phyloP scores from a whole-genome alignment of 2,113 vertebrate species.

The Electrona antarctica region DNA sequence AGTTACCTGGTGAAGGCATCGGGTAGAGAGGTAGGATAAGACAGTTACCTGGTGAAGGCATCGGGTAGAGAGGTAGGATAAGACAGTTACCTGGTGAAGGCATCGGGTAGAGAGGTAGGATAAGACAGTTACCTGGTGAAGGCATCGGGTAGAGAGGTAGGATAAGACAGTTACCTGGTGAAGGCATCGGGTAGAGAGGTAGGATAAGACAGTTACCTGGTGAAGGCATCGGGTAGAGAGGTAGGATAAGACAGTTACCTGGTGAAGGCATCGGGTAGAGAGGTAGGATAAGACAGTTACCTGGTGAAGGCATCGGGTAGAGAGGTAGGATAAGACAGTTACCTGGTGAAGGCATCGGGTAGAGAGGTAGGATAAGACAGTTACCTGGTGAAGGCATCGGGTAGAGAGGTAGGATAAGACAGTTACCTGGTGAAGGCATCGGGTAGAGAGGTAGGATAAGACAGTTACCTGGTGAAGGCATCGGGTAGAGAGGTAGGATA shows the following conservation, averaged over 20 bases:
- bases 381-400: too few species aligned
- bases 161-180: conserved; percentile 85
- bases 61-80: too few species aligned
- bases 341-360: too few species aligned
- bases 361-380: too few species aligned
- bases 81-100: too few species aligned
- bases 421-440: conserved; percentile 88
- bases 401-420: neutral
- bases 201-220: conserved; percentile 82
- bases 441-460: conserved; percentile 86
- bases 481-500: neutral
- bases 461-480: conserved; percentile 7
- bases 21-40: conserved; percentile 86
- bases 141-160: conserved; percentile 84
- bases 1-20: conserved; percentile 89
- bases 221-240: too few species aligned
- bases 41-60: too few species aligned
- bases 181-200: conserved; percentile 87
- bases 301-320: conserved; percentile 90
- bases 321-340: conserved; percentile 81
- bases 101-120: too few species aligned
- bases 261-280: too few species aligned
- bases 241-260: too few species aligned
- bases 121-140: conserved; percentile 83
- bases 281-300: conserved; percentile 50